Percentiles rank a stretch among this genome's conserved stretches.
Evolutionary conservation across 2,797 vertebrate genomes (phyloP).

Genomic region (Perodicticus potto): DNA sequence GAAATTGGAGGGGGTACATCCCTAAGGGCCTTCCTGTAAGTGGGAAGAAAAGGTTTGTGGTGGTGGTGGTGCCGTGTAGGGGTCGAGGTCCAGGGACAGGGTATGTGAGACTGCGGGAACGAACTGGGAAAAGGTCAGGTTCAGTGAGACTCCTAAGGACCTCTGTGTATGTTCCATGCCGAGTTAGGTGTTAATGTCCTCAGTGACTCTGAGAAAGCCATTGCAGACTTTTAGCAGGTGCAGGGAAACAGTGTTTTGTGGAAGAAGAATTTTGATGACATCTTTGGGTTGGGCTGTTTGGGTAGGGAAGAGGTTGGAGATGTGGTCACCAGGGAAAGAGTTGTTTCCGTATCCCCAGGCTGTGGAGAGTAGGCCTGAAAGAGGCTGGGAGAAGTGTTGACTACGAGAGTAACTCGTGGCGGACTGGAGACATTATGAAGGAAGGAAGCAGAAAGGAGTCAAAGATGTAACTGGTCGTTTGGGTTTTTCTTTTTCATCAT

Average conservation of each 20-base stretch:
- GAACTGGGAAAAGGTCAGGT: neutral
- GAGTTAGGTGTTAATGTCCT: neutral
- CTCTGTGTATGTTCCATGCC: neutral
- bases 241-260: neutral
- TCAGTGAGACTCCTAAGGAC: neutral
- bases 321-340: neutral
- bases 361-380: neutral
- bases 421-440: neutral
- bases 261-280: neutral
- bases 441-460: neutral
- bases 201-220: neutral
- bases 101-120: neutral
- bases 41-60: slow-evolving; percentile 1
- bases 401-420: neutral
- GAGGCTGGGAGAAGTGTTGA: neutral
- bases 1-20: neutral
- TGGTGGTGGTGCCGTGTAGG: accelerated
- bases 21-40: neutral
- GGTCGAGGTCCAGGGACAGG: neutral
- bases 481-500: neutral
- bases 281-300: neutral
- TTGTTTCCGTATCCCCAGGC: neutral
- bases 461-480: neutral
- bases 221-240: neutral
- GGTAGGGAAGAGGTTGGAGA: neutral